phyloP scores from a whole-genome alignment of 2,888 invertebrate species.

The Cheilosia vernalis region DNA sequence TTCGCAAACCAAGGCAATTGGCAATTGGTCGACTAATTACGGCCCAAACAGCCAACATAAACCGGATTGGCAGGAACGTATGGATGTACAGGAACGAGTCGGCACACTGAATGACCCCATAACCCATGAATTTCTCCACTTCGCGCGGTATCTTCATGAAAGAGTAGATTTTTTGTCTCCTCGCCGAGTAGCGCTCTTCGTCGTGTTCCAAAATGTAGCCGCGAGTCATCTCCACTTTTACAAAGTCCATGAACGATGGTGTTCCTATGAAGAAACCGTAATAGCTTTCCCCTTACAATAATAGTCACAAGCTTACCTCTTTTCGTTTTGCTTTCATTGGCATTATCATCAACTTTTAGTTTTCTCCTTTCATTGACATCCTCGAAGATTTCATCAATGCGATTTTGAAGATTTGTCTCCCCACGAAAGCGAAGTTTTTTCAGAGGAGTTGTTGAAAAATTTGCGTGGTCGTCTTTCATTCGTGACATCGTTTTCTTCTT shows the following conservation, averaged over 20 bases:
- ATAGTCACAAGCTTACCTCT: conserved; percentile 25
- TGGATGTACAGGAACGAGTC: conserved; percentile 99
- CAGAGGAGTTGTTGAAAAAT: conserved; percentile 67
- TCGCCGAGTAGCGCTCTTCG: conserved; percentile 96
- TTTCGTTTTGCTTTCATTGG: conserved; percentile 37
- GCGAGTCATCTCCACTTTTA: conserved; percentile 94
- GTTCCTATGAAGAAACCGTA: conserved; percentile 45
- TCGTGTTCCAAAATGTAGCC: conserved; percentile 98
- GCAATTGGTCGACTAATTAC: conserved; percentile 89
- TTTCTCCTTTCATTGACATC: conserved; percentile 74
- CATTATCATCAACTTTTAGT: conserved; percentile 70
- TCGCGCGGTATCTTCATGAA: conserved; percentile 98
- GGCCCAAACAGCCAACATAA: conserved; percentile 93
- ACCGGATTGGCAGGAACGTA: conserved; percentile 97
- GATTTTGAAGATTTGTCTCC: conserved; percentile 81
- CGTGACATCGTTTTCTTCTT: conserved; percentile 69
- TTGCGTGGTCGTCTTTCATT: conserved; percentile 70
- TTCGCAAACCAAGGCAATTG: conserved; percentile 88
- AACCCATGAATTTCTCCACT: conserved; percentile 95
- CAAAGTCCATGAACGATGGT: conserved; percentile 86
- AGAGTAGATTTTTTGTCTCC: conserved; percentile 97
- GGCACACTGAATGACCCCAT: conserved; percentile 97
- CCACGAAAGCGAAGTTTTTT: conserved; percentile 84
- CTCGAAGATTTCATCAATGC: conserved; percentile 79
- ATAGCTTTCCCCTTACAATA: neutral